These are phyloP conservation scores for Dynastes hyllus DNA, from an alignment of 2,888 invertebrate genomes.

Conservation along the genomic window DNA sequence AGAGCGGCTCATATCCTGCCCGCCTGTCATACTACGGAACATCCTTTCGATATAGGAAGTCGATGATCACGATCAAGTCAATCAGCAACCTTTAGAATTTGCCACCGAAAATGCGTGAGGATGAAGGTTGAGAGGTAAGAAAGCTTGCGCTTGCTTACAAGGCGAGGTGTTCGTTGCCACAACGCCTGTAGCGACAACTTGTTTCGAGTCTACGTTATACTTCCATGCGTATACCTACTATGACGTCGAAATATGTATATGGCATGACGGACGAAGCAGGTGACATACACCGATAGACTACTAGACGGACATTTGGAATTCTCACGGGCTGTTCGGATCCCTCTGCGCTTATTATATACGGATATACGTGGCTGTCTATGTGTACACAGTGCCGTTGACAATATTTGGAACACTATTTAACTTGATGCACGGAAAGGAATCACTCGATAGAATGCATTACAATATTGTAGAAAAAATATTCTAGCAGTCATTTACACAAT, in stretches of 20 bases:
- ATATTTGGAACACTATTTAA: too few species aligned
- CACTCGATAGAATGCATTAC: too few species aligned
- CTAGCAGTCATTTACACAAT: too few species aligned
- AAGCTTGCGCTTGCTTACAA: neutral
- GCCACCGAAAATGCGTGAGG: neutral
- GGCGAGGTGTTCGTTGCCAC: neutral
- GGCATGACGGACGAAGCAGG: constrained; percentile 48
- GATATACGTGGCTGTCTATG: neutral
- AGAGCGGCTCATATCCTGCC: constrained; percentile 9
- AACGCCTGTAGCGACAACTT: constrained; percentile 10
- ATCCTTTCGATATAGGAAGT: constrained; percentile 3
- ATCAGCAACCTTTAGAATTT: neutral
- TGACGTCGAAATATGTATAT: too few species aligned
- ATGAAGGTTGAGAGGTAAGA: neutral
- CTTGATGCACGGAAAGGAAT: too few species aligned
- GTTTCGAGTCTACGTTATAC: neutral
- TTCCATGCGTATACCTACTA: too few species aligned
- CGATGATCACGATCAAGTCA: constrained; percentile 12
- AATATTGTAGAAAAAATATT: too few species aligned
- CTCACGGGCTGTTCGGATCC: constrained; percentile 55
- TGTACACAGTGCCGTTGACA: neutral
- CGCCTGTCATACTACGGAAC: neutral
- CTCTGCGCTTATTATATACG: neutral
- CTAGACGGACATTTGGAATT: constrained; percentile 56
- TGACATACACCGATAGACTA: constrained; percentile 51